Conservation (phyloP, 1,140 invertebrate genomes). For the Drosophila parabipectinata region DNA sequence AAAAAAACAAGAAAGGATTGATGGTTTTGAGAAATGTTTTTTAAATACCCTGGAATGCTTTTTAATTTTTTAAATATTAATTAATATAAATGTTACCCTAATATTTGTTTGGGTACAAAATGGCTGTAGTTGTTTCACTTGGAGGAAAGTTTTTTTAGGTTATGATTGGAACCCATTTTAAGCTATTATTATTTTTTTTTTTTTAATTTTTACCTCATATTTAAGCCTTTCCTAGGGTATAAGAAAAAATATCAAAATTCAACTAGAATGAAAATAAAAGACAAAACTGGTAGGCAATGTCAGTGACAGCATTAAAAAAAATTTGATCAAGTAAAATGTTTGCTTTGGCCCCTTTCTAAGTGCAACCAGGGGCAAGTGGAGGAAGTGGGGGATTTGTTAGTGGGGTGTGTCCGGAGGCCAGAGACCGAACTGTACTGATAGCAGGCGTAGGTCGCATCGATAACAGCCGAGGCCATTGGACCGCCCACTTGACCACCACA, state of each 20-base stretch:
- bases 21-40: not conserved
- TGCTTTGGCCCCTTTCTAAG: constrained; percentile 69
- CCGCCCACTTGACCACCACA: too few relatives aligned
- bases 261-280: constrained; percentile 19
- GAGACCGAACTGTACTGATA: constrained; percentile 60
- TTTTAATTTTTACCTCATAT: too few relatives aligned
- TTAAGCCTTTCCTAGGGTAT: not conserved
- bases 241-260: constrained; percentile 1
- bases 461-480: constrained; percentile 72
- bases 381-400: not conserved
- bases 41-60: not conserved
- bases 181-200: too few relatives aligned
- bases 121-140: too few relatives aligned
- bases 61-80: not conserved
- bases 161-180: too few relatives aligned
- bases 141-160: too few relatives aligned
- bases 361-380: constrained; percentile 35
- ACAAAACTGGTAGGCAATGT: constrained; percentile 4
- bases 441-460: constrained; percentile 60
- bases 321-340: constrained; percentile 80
- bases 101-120: not conserved
- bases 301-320: constrained; percentile 39
- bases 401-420: constrained; percentile 6
- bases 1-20: not conserved
- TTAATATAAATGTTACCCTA: not conserved